Evolutionary conservation across 1,140 invertebrate genomes (phyloP).

Genomic region (Zaprionus ornatus): DNA sequence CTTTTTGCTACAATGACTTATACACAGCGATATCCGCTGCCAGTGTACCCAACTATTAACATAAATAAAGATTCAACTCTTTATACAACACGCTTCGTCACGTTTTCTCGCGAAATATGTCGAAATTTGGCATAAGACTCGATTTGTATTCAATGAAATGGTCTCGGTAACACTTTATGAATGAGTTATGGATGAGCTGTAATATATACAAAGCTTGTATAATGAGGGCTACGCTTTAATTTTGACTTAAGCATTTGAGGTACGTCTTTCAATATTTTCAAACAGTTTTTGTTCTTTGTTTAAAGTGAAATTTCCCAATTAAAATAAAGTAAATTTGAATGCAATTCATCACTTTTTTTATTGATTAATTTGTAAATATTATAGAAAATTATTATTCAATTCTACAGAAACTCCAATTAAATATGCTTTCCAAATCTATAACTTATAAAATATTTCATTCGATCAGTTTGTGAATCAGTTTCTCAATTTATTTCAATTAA

Average conservation of each 20-base stretch:
- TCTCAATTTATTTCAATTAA: not conserved
- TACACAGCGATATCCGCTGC: not conserved
- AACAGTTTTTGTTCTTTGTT: no score
- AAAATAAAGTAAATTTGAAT: no score
- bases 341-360: no score
- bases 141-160: conserved; percentile 2
- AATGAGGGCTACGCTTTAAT: not conserved
- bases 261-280: no score
- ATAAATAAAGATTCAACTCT: conserved; percentile 21
- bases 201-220: not conserved
- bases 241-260: not conserved
- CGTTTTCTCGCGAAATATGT: conserved; percentile 3
- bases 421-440: no score
- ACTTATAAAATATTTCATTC: no score
- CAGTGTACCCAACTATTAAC: conserved; percentile 10
- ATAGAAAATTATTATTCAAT: not conserved
- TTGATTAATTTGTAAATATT: not conserved
- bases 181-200: not conserved
- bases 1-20: conserved; percentile 17
- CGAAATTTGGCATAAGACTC: not conserved
- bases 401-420: not conserved
- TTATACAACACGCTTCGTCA: conserved; percentile 3
- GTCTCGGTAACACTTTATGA: not conserved
- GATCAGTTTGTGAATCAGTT: not conserved
- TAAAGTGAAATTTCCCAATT: not conserved